Conservation (phyloP, 2,797 vertebrate species). For the Morelia viridis region DNA sequence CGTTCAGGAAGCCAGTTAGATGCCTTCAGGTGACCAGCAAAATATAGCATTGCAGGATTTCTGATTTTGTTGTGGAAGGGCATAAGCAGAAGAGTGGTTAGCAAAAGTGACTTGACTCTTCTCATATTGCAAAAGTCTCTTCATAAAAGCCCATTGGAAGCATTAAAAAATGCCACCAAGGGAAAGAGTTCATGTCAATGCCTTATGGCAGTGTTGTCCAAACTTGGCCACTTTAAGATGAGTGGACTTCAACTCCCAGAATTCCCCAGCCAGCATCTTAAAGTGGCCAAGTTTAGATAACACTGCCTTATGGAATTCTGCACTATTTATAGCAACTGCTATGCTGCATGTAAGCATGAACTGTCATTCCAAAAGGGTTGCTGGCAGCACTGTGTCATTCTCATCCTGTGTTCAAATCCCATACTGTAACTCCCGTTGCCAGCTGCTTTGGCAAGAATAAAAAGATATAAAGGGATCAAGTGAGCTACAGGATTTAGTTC, state of each 20-base stretch:
- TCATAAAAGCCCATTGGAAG: background rate
- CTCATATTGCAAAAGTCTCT: background rate
- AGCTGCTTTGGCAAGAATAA: constrained; percentile 2
- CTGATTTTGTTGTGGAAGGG: background rate
- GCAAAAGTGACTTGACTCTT: background rate
- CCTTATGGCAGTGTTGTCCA: too few species aligned
- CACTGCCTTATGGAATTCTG: background rate
- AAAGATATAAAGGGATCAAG: background rate
- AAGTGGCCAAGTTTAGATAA: too few species aligned
- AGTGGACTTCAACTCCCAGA: too few species aligned
- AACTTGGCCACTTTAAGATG: too few species aligned
- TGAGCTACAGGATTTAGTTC: constrained; percentile 7
- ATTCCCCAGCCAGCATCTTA: too few species aligned
- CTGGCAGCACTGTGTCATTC: constrained; percentile 6
- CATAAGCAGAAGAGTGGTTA: background rate
- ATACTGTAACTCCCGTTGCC: background rate
- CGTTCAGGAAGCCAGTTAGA: background rate
- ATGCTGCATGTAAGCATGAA: background rate
- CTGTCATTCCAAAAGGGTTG: background rate
- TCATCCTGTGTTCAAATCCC: background rate
- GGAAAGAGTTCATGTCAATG: background rate
- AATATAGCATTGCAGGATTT: background rate
- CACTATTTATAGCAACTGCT: background rate
- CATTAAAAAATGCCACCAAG: background rate
- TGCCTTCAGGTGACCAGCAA: rapidly evolving